phyloP scores from a whole-genome alignment of 2,113 vertebrate species.

The Cyrtonyx montezumae region DNA sequence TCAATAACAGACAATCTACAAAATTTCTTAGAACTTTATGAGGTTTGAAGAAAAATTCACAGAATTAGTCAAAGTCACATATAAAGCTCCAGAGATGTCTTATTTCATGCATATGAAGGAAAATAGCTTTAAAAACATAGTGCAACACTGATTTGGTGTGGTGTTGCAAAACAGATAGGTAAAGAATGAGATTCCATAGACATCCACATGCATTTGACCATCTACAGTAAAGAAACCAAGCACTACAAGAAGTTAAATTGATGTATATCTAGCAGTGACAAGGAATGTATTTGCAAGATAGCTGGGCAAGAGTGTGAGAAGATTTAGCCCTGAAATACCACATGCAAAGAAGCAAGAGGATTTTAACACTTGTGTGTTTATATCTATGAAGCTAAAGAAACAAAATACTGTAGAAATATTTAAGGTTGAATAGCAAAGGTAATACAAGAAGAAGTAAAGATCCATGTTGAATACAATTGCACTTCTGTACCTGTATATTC shows the following conservation, averaged over 20 bases:
- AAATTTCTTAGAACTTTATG: neutral
- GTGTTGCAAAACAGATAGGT: fast-evolving
- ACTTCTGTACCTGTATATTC: neutral
- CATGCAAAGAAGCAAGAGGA: neutral
- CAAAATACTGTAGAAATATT: neutral
- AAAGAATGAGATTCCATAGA: neutral
- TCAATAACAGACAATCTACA: neutral
- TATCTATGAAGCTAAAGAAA: neutral
- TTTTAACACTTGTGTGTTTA: neutral
- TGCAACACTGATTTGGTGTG: neutral
- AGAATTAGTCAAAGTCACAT: neutral
- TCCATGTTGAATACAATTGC: fast-evolving
- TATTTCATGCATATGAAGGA: neutral
- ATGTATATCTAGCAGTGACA: neutral
- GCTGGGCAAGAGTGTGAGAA: neutral
- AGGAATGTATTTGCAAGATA: neutral
- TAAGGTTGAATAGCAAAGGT: neutral
- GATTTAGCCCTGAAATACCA: neutral
- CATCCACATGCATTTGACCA: fast-evolving
- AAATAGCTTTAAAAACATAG: neutral
- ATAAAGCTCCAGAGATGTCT: neutral
- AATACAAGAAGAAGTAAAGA: neutral
- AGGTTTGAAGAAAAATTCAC: neutral
- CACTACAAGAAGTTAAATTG: neutral
- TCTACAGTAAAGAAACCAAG: fast-evolving